These are phyloP conservation scores for Argyra leucocephala DNA, from an alignment of 2,888 invertebrate species.

Conservation along the genomic window DNA sequence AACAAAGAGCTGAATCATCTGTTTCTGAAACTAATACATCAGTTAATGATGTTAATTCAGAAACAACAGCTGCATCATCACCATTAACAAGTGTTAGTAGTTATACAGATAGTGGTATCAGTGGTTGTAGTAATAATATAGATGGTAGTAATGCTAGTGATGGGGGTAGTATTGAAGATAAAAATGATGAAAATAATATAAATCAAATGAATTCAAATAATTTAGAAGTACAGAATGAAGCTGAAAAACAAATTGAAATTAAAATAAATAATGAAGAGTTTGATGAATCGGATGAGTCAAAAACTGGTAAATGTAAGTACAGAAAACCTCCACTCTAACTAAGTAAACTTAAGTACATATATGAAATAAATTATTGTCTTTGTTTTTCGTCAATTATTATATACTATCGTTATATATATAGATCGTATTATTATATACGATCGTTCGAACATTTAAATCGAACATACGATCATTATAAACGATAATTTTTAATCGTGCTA, in stretches of 20 bases:
- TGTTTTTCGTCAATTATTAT: too few relatives aligned
- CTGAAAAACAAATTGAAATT: neutral
- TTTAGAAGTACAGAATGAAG: neutral
- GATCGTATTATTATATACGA: too few relatives aligned
- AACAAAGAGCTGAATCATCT: constrained; percentile 1
- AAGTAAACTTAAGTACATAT: too few relatives aligned
- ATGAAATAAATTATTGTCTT: too few relatives aligned
- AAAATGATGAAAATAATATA: neutral
- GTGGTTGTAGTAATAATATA: constrained; percentile 1
- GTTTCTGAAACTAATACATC: neutral
- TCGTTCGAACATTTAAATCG: too few relatives aligned
- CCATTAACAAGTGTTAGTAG: neutral
- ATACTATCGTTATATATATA: too few relatives aligned
- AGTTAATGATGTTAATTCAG: neutral
- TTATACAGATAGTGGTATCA: constrained; percentile 1
- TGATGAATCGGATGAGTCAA: neutral
- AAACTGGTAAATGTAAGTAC: neutral
- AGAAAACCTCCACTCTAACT: too few relatives aligned
- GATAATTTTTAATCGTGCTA: too few relatives aligned
- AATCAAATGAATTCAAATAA: neutral
- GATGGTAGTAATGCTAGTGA: neutral
- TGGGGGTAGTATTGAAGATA: neutral
- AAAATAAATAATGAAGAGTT: neutral
- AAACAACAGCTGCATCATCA: constrained; percentile 4
- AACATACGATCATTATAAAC: too few relatives aligned